A percentile compares a stretch with the other conserved stretches of the same genome.
Conservation (phyloP, 2,797 vertebrate species). For the Dipus sagitta region DNA sequence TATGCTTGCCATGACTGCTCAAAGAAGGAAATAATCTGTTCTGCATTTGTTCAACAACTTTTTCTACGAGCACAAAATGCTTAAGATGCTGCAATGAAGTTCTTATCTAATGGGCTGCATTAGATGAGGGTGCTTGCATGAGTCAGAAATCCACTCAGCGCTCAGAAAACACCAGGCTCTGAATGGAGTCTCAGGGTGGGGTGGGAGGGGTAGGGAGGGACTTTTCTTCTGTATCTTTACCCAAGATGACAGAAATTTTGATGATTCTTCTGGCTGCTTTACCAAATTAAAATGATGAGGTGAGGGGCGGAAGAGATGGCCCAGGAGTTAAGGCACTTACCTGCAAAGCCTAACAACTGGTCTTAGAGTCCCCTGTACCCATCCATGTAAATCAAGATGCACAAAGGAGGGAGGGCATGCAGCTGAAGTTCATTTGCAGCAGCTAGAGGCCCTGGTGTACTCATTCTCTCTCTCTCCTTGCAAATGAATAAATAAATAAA, state of each 20-base stretch:
- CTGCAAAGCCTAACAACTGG: too few relatives aligned
- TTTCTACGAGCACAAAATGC: not conserved
- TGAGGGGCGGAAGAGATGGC: not conserved
- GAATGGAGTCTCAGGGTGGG: not conserved
- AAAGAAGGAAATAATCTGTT: slow-evolving; percentile 44
- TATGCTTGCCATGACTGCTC: not conserved
- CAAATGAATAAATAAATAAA: too few relatives aligned
- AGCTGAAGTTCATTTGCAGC: too few relatives aligned
- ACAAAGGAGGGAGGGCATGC: too few relatives aligned
- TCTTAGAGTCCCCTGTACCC: too few relatives aligned
- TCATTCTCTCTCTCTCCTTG: too few relatives aligned
- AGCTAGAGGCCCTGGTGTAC: too few relatives aligned
- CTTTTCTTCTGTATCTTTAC: not conserved
- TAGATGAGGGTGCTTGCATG: not conserved
- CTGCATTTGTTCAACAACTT: not conserved
- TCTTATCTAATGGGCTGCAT: not conserved
- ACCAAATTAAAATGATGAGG: slow-evolving; percentile 33
- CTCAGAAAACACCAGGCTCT: not conserved
- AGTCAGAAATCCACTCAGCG: too few relatives aligned
- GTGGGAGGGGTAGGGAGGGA: not conserved
- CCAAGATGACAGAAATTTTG: slow-evolving; percentile 24
- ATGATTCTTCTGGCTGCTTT: slow-evolving; percentile 38
- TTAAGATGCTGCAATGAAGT: not conserved
- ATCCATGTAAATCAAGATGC: too few relatives aligned
- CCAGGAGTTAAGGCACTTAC: too few relatives aligned